A percentile compares a stretch with the other conserved stretches of the same genome.
Conservation (phyloP, 1,140 invertebrate genomes). For the Aphelinus certus region DNA sequence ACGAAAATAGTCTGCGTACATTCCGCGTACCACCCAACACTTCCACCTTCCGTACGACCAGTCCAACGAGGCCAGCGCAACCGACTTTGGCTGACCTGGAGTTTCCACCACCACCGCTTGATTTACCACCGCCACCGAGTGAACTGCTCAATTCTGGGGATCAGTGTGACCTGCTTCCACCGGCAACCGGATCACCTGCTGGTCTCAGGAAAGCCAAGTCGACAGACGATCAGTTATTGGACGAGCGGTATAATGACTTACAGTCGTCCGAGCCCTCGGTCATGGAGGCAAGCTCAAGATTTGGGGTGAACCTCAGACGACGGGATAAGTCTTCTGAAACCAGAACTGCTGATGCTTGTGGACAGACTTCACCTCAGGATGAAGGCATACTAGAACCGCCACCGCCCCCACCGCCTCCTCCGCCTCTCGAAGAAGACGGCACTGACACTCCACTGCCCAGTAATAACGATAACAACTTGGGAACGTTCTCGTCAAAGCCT, state of each 20-base stretch:
- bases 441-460: not conserved
- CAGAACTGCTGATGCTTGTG: conserved; percentile 17
- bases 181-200: conserved; percentile 43
- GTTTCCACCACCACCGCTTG: conserved; percentile 82
- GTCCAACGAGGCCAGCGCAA: conserved; percentile 70
- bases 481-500: conserved; percentile 57
- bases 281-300: conserved; percentile 76
- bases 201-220: too few relatives aligned
- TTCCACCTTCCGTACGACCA: conserved; percentile 67
- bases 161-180: conserved; percentile 59
- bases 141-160: conserved; percentile 67
- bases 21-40: conserved; percentile 67
- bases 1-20: conserved; percentile 63
- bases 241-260: conserved; percentile 67
- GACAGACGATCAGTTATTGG: conserved; percentile 51
- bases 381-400: conserved; percentile 52
- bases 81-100: conserved; percentile 81
- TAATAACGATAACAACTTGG: not conserved
- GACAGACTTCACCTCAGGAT: conserved; percentile 37
- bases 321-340: conserved; percentile 59
- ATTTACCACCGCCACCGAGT: conserved; percentile 79
- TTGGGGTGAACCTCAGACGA: conserved; percentile 76
- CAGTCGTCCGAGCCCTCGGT: conserved; percentile 74
- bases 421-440: conserved; percentile 21
- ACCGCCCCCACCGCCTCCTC: conserved; percentile 51